Percentiles rank a stretch among this genome's conserved stretches.
Conservation (phyloP, 2,888 invertebrate genomes). For the Slavum lentiscoides region DNA sequence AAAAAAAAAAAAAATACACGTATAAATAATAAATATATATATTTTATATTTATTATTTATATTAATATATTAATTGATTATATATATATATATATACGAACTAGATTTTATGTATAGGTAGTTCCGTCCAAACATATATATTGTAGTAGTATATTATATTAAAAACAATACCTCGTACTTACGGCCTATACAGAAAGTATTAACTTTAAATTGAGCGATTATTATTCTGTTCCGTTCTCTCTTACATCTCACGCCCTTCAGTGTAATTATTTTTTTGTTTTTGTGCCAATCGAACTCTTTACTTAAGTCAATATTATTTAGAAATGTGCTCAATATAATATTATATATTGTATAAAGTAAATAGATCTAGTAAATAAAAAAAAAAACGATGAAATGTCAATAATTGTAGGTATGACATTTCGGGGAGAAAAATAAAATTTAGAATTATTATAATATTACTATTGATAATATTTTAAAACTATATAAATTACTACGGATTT, state of each 20-base stretch:
- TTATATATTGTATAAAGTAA: conserved; percentile 43
- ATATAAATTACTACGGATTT: conserved; percentile 36
- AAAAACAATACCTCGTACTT: conserved; percentile 25
- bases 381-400: conserved; percentile 26
- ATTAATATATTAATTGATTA: background rate
- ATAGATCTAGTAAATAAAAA: conserved; percentile 43
- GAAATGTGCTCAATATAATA: conserved; percentile 49
- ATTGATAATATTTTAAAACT: conserved; percentile 27
- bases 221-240: background rate
- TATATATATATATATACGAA: conserved; percentile 21
- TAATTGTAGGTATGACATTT: conserved; percentile 45
- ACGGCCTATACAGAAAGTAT: conserved; percentile 39
- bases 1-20: conserved; percentile 22
- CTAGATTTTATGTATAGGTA: conserved; percentile 50
- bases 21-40: conserved; percentile 15
- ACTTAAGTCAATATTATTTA: conserved; percentile 51
- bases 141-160: conserved; percentile 4
- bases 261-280: conserved; percentile 29
- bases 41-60: conserved; percentile 2
- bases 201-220: conserved; percentile 24
- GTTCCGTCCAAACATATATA: conserved; percentile 46
- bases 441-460: background rate
- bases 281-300: conserved; percentile 50
- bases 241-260: conserved; percentile 23
- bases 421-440: background rate